Evolutionary conservation across 2,113 vertebrate genomes (phyloP).

Genomic region (Dromaius novaehollandiae): DNA sequence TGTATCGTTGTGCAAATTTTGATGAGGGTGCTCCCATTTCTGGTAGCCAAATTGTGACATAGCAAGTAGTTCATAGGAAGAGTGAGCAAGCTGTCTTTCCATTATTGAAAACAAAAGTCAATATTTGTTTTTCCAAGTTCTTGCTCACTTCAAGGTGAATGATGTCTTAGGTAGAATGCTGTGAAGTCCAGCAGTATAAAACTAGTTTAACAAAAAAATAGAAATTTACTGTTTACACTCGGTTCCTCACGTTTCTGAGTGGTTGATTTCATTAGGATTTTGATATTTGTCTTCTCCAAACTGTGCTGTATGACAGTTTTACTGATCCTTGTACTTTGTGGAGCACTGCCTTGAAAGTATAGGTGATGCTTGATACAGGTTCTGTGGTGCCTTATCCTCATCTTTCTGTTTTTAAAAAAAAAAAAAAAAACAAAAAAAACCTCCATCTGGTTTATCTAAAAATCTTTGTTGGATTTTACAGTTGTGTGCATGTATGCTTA

Average conservation of each 20-base stretch:
- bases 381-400: neutral
- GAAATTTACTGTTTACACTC: neutral
- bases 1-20: neutral
- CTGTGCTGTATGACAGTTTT: neutral
- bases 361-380: neutral
- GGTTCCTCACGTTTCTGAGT: neutral
- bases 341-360: neutral
- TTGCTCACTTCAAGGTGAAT: neutral
- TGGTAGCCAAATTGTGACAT: neutral
- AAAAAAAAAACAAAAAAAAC: too few species aligned
- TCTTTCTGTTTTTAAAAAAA: neutral
- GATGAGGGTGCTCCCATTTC: neutral
- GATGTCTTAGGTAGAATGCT: neutral
- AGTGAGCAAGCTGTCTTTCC: neutral
- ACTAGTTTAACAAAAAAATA: neutral
- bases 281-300: neutral
- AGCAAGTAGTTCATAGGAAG: neutral
- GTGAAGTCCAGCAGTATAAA: neutral
- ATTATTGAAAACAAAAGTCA: neutral
- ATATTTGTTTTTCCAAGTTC: neutral
- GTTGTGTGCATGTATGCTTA: neutral
- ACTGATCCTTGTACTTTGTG: neutral
- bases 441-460: neutral
- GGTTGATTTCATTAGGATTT: neutral
- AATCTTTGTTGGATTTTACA: neutral